Base-by-base conservation (phyloP, 1,140 invertebrate genomes). In the Physella acuta region DNA sequence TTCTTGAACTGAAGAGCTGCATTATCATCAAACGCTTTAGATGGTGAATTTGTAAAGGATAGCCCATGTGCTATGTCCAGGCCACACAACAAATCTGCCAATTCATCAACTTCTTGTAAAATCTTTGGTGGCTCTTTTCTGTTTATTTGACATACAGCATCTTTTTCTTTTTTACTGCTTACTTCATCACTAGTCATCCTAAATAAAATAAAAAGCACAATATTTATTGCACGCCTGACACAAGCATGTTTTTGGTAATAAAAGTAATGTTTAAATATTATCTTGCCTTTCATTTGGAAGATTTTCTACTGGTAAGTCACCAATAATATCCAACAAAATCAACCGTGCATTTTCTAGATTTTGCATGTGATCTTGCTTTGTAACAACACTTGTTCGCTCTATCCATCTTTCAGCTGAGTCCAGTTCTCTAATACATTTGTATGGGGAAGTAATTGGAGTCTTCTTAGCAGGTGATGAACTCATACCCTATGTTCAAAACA, bases 361-460 rank as follows among this genome's bases (percentile, higher is more conserved):
- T 5, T 26, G 11, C 24, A 49, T 14, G 36, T 68, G 55, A 24
- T 68, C 66, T 44, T 68, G 34, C 49, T 60, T 68, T 3, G 56
- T 68, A 30, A 68, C 66, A 1, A 68, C 56, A 49, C 55, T 44
- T n/a, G 55, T 68, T 2, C 66, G 55, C 28, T 68, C 66, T 33
- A 60, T 68, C 66, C 66, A 68, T 16, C 66, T 11, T 28, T 68
- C 66, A 31, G 66, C 66, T 2, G 66, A 68, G 33, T 68, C 66
- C 1, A 68, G 56, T 33, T 60, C 26, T 26, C 66, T 33, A 30
- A 68, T 68, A 51, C 24, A 59, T 26, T 1, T 60, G n/a, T 59
- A 68, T 5, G 66, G 66, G 8, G 66, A 68, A 3, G 52, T 16
- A 24, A n/a, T 20, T 33, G 66, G 66, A 33, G 66, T 68, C 33